phyloP scores from a whole-genome alignment of 2,888 invertebrate species.

The Caradrina clavipalpis region DNA sequence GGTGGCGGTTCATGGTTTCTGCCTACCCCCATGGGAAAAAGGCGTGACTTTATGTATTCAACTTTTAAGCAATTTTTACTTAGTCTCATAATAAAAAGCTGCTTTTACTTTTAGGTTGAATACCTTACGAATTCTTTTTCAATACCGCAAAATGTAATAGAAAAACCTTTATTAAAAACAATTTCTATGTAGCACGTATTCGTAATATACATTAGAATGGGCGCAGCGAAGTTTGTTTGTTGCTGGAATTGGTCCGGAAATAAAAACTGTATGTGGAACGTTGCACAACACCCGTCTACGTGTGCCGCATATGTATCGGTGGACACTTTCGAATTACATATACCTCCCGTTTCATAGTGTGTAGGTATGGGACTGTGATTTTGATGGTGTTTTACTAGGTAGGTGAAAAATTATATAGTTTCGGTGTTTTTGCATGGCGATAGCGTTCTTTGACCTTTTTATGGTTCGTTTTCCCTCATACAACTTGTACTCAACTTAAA shows the following conservation, averaged over 20 bases:
- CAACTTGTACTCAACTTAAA: too few species aligned
- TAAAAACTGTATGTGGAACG: slow-evolving; percentile 80
- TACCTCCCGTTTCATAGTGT: slow-evolving; percentile 42
- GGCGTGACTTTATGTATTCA: too few species aligned
- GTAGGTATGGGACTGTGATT: slow-evolving; percentile 1
- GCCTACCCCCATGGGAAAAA: too few species aligned
- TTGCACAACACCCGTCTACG: slow-evolving; percentile 75
- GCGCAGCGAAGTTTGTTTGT: slow-evolving; percentile 73
- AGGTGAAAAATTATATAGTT: too few species aligned
- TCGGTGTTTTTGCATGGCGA: too few species aligned
- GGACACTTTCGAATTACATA: slow-evolving; percentile 50
- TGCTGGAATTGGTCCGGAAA: slow-evolving; percentile 72
- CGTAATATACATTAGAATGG: slow-evolving; percentile 62
- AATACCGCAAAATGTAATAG: slow-evolving; percentile 25
- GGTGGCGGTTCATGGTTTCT: too few species aligned
- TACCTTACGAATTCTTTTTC: not conserved
- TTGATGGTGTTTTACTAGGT: not conserved
- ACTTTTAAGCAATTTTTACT: too few species aligned
- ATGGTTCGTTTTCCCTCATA: too few species aligned
- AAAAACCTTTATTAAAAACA: slow-evolving; percentile 54
- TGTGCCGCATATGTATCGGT: slow-evolving; percentile 74
- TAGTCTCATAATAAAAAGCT: too few species aligned
- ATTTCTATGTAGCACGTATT: slow-evolving; percentile 56
- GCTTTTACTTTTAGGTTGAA: too few species aligned
- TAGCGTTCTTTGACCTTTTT: too few species aligned